A percentile compares a stretch with the other conserved stretches of the same genome.
Evolutionary conservation across 2,113 vertebrate genomes (phyloP).

Genomic region (Alligator mississippiensis): DNA sequence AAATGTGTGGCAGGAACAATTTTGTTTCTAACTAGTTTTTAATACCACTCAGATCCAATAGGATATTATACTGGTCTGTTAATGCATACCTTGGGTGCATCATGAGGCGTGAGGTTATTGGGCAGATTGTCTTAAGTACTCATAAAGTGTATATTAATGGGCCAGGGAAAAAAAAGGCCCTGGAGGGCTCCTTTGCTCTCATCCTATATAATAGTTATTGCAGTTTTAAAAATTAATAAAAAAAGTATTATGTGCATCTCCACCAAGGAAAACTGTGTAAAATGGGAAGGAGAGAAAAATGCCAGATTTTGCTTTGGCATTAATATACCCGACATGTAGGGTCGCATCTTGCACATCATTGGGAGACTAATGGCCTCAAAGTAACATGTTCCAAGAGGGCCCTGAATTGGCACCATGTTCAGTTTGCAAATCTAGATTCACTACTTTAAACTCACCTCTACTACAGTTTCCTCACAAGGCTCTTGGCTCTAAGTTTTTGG

Average conservation of each 20-base stretch:
- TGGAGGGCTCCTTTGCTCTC: neutral
- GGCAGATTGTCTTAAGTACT: neutral
- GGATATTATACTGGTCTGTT: neutral
- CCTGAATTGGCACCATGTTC: too few species aligned
- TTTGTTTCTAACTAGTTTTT: neutral
- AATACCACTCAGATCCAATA: neutral
- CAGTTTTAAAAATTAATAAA: constrained; percentile 2
- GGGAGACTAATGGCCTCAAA: neutral
- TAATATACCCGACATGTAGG: neutral
- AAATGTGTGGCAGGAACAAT: neutral
- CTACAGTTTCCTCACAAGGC: neutral
- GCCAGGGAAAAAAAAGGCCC: neutral
- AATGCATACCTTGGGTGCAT: neutral
- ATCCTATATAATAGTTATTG: neutral
- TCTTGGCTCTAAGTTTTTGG: neutral
- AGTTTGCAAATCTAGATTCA: neutral
- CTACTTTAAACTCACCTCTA: neutral
- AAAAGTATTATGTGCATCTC: neutral
- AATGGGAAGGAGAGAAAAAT: constrained; percentile 7
- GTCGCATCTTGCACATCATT: neutral
- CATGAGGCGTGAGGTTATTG: neutral
- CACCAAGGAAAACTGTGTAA: neutral
- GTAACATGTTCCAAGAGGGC: too few species aligned
- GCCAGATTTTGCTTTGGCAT: neutral
- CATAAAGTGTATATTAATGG: neutral